Percentiles rank a stretch among this genome's conserved stretches.
Conservation (phyloP, 1,140 invertebrate genomes). For the Aphelinus atriplicis region DNA sequence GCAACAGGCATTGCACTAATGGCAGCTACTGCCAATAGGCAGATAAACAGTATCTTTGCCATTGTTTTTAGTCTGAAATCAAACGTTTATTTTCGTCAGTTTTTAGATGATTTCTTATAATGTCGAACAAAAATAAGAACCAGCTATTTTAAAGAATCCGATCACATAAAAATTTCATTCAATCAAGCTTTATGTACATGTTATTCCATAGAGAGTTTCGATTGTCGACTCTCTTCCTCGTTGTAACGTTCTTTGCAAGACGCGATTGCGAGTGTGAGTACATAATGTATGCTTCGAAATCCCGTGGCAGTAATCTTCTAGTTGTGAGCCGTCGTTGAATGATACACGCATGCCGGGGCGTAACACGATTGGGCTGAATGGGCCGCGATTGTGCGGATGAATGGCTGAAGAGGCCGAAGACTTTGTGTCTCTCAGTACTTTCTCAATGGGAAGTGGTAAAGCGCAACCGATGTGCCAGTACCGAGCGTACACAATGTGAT, state of each 20-base stretch:
- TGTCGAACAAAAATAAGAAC: too few species aligned
- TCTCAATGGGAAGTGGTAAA: not conserved
- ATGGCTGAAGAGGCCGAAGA: constrained; percentile 49
- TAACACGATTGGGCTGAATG: constrained; percentile 48
- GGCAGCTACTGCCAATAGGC: constrained; percentile 34
- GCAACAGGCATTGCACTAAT: constrained; percentile 55
- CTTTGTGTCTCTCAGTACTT: not conserved
- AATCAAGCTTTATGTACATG: too few species aligned
- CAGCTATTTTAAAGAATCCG: too few species aligned
- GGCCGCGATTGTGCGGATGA: constrained; percentile 43
- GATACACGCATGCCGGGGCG: constrained; percentile 31
- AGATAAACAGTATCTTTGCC: too few species aligned
- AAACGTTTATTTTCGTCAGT: too few species aligned
- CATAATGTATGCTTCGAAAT: not conserved
- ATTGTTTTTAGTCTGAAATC: too few species aligned
- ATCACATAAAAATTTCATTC: too few species aligned
- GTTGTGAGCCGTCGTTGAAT: constrained; percentile 44
- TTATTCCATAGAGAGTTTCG: not conserved
- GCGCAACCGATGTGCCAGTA: not conserved
- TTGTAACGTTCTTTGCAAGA: not conserved
- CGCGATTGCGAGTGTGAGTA: too few species aligned
- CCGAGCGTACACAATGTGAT: too few species aligned
- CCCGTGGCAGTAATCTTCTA: constrained; percentile 21
- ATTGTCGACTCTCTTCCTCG: not conserved
- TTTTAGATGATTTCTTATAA: too few species aligned